Evolutionary conservation across 2,888 invertebrate genomes (phyloP).

Genomic region (Eupithecia abbreviata): DNA sequence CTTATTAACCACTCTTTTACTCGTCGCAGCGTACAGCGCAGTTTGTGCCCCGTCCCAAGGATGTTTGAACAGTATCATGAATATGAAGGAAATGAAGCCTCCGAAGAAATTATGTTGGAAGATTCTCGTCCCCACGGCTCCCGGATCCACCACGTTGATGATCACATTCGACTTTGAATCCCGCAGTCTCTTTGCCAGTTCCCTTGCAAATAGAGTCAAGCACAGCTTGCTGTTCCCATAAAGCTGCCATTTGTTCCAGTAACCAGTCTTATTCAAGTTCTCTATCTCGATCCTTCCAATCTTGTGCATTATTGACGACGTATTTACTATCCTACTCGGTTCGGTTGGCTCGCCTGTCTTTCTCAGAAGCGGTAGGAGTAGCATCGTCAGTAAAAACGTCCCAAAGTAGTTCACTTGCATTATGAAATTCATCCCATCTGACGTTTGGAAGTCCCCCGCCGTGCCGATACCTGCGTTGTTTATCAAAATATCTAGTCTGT

Average conservation of each 20-base stretch:
- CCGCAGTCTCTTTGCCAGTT: conserved; percentile 87
- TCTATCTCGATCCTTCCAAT: conserved; percentile 87
- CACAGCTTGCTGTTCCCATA: conserved; percentile 89
- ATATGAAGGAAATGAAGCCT: conserved; percentile 83
- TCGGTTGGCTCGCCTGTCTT: conserved; percentile 78
- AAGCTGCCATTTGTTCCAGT: conserved; percentile 72
- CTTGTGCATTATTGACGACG: conserved; percentile 89
- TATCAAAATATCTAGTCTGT: conserved; percentile 90
- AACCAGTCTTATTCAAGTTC: conserved; percentile 85
- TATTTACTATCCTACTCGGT: conserved; percentile 90
- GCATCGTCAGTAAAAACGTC: conserved; percentile 94
- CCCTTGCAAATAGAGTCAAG: conserved; percentile 87
- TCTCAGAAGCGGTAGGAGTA: conserved; percentile 91
- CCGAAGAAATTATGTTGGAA: conserved; percentile 84
- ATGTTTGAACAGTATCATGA: conserved; percentile 88
- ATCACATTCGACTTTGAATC: conserved; percentile 86
- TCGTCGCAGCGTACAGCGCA: conserved; percentile 87
- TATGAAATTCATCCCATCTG: conserved; percentile 92
- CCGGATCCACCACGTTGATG: conserved; percentile 92
- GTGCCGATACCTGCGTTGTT: conserved; percentile 94
- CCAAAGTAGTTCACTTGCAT: conserved; percentile 98
- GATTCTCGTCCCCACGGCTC: conserved; percentile 91
- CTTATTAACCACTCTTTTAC: conserved; percentile 87
- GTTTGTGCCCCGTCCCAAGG: conserved; percentile 93
- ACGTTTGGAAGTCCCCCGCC: conserved; percentile 84